phyloP scores from a whole-genome alignment of 1,140 invertebrate species.

The Cylas formicarius region DNA sequence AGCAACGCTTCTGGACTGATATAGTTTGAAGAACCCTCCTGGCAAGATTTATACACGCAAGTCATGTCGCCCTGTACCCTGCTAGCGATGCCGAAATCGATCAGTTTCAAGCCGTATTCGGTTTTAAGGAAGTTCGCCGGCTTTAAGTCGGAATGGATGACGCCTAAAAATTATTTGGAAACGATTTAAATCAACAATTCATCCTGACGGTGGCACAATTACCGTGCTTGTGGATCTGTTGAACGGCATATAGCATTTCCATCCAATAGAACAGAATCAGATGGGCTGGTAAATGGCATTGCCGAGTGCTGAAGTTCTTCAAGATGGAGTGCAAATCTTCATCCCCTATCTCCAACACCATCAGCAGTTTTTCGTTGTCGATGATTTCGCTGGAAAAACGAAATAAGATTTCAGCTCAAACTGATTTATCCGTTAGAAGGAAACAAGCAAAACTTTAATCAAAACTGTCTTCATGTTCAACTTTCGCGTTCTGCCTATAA shows the following conservation, averaged over 20 bases:
- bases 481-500: no score
- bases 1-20: conserved; percentile 92
- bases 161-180: conserved; percentile 55
- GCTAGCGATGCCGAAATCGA: conserved; percentile 98
- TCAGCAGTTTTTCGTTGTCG: conserved; percentile 58
- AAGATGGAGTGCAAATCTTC: conserved; percentile 77
- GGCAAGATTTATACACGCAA: conserved; percentile 74
- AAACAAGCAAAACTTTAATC: not conserved
- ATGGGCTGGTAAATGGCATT: conserved; percentile 54
- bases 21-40: conserved; percentile 87
- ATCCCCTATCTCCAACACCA: conserved; percentile 91
- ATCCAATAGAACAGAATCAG: conserved; percentile 87
- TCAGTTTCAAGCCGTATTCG: conserved; percentile 81
- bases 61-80: conserved; percentile 83
- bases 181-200: not conserved
- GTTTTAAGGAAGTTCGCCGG: conserved; percentile 94
- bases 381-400: conserved; percentile 48
- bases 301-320: conserved; percentile 51
- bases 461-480: conserved; percentile 3
- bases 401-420: no score
- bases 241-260: conserved; percentile 87
- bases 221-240: conserved; percentile 86
- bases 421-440: not conserved
- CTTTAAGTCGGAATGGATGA: conserved; percentile 95
- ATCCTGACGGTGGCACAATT: conserved; percentile 19